Evolutionary conservation across 2,797 vertebrate genomes (phyloP), one percentile per base, ranked within the genome.

Genomic region (Ficedula albicollis): DNA sequence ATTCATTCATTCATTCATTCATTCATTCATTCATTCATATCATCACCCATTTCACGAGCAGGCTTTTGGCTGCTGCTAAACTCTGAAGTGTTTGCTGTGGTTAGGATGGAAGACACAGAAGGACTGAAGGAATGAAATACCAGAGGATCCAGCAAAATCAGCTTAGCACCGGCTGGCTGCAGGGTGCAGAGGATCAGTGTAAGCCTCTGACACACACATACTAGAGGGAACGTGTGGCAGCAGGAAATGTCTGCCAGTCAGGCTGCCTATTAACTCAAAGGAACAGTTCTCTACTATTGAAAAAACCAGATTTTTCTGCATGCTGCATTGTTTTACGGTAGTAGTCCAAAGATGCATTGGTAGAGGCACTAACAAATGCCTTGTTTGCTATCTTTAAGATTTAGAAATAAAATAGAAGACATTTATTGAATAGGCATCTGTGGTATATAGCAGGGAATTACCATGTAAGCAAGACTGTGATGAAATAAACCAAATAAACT

Each of bases 61-160:
- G 43, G 52, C 26, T 84, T 75, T 62, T 41, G 46, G 52, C 76
- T 49, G 73, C 72, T 89, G 38, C 51, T 55, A 9, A 58, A 58
- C 62, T 52, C 70, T 15, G 18, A 81, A 38, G 43, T 2, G 5
- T 52, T 87, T 86, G 77, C 91, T 78, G 20, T 44, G 51, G 69
- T 68, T 66, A 49, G 44, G 49, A 41, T 0, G 1, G 70, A 66
- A 94, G 44, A 72, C 7, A 29, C 23, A 3, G 23, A 56, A 93
- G 48, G 60, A 66, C 29, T 15, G 48, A 73, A 84, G 44, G 81
- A 80, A 84, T 7, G 23, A 82, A 94, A 82, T 52, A 67, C 48
- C 70, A 79, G 52, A 79, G 70, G 18, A 84, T 63, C 20, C 63
- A 76, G 60, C 60, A 92, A 79, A 95, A 96, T 87, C 84, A 90